These are phyloP conservation scores for Sipha maydis DNA, from an alignment of 2,888 invertebrate species.

Conservation along the genomic window DNA sequence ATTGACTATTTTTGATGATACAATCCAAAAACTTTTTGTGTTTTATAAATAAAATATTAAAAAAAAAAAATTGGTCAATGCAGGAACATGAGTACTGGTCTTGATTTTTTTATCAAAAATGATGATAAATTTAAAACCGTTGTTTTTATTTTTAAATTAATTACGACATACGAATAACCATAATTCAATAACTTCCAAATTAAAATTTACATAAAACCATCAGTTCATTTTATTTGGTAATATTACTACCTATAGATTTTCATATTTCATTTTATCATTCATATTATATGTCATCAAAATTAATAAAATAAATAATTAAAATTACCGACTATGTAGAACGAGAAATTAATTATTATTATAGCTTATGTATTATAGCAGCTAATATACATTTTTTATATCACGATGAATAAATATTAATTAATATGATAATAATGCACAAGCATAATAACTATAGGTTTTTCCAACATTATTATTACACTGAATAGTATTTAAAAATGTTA, in stretches of 20 bases:
- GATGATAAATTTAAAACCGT: not conserved
- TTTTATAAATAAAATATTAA: too few species aligned
- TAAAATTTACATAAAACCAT: not conserved
- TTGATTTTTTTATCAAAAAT: not conserved
- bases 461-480: not conserved
- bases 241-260: not conserved
- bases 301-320: not conserved
- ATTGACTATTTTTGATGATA: not conserved
- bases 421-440: not conserved
- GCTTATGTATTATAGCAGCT: not conserved
- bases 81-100: not conserved
- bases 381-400: not conserved
- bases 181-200: conserved; percentile 10
- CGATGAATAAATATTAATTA: not conserved
- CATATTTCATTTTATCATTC: not conserved
- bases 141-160: not conserved
- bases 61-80: too few species aligned
- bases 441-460: not conserved
- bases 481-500: too few species aligned
- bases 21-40: not conserved
- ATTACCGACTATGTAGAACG: not conserved
- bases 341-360: not conserved
- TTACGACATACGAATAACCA: not conserved
- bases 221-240: not conserved
- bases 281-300: not conserved